These are phyloP conservation scores for Nomada lathburiana DNA, from an alignment of 2,888 invertebrate species.

Conservation along the genomic window DNA sequence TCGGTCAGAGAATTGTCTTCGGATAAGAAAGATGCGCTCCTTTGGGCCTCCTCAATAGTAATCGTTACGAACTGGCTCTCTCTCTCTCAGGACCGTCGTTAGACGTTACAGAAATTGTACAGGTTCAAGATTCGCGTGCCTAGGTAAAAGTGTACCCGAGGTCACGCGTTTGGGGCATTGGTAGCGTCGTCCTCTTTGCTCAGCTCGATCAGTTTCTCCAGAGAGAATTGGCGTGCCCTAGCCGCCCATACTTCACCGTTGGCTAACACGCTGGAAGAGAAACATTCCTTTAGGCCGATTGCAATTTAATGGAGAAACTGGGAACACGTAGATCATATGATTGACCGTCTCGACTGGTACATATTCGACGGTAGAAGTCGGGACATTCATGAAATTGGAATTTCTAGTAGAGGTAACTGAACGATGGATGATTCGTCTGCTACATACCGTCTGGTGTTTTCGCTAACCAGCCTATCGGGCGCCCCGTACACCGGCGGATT, in stretches of 20 bases:
- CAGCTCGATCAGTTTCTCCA: slow-evolving; percentile 69
- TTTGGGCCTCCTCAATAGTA: background rate
- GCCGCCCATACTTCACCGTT: slow-evolving; percentile 81
- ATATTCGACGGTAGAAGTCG: too few species aligned
- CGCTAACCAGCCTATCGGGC: slow-evolving; percentile 91
- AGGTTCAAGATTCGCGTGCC: slow-evolving; percentile 73
- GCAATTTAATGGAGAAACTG: background rate
- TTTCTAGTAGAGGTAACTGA: background rate
- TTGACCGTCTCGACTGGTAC: too few species aligned
- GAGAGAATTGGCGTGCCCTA: slow-evolving; percentile 78
- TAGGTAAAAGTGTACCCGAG: slow-evolving; percentile 72
- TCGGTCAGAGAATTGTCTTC: background rate
- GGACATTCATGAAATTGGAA: background rate
- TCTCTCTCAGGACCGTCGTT: slow-evolving; percentile 39
- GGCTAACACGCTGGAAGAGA: slow-evolving; percentile 77
- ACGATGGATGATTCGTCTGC: background rate
- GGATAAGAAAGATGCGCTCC: slow-evolving; percentile 13
- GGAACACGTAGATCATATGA: too few species aligned
- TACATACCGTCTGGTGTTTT: slow-evolving; percentile 86
- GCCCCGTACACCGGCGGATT: slow-evolving; percentile 98
- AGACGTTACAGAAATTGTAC: slow-evolving; percentile 69
- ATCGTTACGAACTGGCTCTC: slow-evolving; percentile 29
- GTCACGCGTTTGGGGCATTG: slow-evolving; percentile 79
- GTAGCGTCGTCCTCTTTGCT: slow-evolving; percentile 77
- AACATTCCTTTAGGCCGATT: background rate